Percentiles rank a stretch among this genome's conserved stretches.
Conservation (phyloP, 2,113 vertebrate species). For the Psittacula cyanocephala region DNA sequence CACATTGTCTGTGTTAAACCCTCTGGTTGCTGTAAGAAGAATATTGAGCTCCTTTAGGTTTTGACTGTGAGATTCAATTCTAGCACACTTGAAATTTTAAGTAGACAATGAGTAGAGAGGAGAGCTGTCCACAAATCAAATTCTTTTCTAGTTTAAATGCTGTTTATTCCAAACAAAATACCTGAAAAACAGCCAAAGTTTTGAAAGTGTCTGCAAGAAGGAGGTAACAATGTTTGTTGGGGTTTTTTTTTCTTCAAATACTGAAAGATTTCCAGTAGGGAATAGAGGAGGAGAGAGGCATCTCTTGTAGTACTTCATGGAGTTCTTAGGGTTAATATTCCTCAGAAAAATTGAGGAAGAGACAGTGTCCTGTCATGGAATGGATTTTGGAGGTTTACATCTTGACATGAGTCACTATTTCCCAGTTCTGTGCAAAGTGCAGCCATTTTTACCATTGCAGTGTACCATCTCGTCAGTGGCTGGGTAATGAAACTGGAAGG, state of each 20-base stretch:
- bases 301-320: neutral
- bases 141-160: slow-evolving; percentile 31
- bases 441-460: neutral
- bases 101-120: neutral
- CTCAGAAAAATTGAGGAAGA: neutral
- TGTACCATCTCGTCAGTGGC: neutral
- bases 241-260: neutral
- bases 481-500: neutral
- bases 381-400: neutral
- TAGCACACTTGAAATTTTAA: slow-evolving; percentile 37
- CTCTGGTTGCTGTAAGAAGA: neutral
- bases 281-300: neutral
- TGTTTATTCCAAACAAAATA: slow-evolving; percentile 23
- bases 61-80: slow-evolving; percentile 40
- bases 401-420: fast-evolving
- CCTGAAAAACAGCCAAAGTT: neutral
- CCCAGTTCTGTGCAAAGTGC: neutral
- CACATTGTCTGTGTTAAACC: neutral
- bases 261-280: neutral
- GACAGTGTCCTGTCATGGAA: neutral
- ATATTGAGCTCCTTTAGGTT: slow-evolving; percentile 27
- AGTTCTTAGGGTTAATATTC: neutral
- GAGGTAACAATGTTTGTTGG: neutral
- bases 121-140: slow-evolving; percentile 19
- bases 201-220: neutral